Conservation (phyloP, 1,140 invertebrate species). For the Pogonognathellus flavescens region DNA sequence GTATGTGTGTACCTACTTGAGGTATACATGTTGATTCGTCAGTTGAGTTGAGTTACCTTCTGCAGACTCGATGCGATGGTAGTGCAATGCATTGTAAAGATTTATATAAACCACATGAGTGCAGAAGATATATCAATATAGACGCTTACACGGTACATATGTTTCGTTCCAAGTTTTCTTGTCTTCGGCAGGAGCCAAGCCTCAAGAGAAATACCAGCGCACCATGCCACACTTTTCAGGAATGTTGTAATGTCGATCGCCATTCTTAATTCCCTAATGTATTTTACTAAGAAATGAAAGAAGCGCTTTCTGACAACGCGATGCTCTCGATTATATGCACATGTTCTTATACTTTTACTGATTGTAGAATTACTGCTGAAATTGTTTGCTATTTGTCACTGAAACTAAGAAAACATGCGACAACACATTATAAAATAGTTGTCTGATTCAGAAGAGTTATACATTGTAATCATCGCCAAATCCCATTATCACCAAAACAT, state of each 20-base stretch:
- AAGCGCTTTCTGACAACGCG: too few relatives aligned
- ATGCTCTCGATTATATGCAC: not conserved
- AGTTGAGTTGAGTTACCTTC: slow-evolving; percentile 25
- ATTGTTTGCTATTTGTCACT: too few relatives aligned
- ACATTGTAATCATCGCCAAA: too few relatives aligned
- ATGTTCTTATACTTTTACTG: not conserved
- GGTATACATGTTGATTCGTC: slow-evolving; percentile 25
- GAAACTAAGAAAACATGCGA: too few relatives aligned
- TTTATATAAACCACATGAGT: not conserved
- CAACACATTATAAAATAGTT: too few relatives aligned
- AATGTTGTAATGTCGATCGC: slow-evolving; percentile 40
- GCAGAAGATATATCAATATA: slow-evolving; percentile 8
- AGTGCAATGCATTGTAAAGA: too few relatives aligned
- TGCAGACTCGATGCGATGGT: not conserved
- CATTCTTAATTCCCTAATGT: slow-evolving; percentile 24
- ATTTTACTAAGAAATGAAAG: not conserved
- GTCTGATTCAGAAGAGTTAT: too few relatives aligned
- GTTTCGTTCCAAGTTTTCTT: slow-evolving; percentile 27
- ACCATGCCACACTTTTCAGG: slow-evolving; percentile 56
- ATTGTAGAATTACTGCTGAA: too few relatives aligned
- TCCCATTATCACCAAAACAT: too few relatives aligned
- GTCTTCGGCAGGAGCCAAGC: slow-evolving; percentile 44
- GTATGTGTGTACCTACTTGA: not conserved
- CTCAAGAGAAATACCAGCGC: slow-evolving; percentile 51
- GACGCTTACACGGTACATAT: not conserved